Evolutionary conservation across 1,140 invertebrate genomes (phyloP).

Genomic region (Heliconius melpomene): DNA sequence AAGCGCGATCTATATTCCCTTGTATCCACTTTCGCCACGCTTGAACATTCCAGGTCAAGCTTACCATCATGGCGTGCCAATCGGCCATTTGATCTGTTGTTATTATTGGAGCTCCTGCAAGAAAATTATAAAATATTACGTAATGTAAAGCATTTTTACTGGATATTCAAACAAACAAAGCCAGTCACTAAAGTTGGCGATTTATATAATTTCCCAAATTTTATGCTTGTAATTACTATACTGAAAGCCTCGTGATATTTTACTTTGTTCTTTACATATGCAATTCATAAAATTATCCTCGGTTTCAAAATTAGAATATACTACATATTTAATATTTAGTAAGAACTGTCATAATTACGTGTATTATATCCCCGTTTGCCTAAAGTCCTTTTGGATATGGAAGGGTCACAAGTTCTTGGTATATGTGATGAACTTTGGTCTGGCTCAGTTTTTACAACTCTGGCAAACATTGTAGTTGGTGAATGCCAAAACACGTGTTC

Average conservation of each 20-base stretch:
- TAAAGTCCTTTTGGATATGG: conserved; percentile 25
- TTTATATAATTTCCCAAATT: too few relatives aligned
- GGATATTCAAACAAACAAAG: not conserved
- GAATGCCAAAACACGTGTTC: conserved; percentile 41
- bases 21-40: conserved; percentile 72
- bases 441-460: conserved; percentile 22
- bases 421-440: conserved; percentile 1
- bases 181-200: too few relatives aligned
- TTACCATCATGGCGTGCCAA: conserved; percentile 72
- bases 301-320: too few relatives aligned
- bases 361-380: conserved; percentile 47
- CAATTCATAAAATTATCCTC: too few relatives aligned
- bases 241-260: not conserved
- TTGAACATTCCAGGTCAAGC: conserved; percentile 71
- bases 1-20: conserved; percentile 58
- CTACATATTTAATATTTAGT: not conserved
- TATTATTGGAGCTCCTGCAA: conserved; percentile 58
- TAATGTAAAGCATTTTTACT: conserved; percentile 27
- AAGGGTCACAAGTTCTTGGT: not conserved
- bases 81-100: conserved; percentile 69
- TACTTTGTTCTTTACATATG: not conserved
- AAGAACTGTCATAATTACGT: conserved; percentile 42
- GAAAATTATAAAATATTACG: not conserved
- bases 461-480: conserved; percentile 49
- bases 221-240: too few relatives aligned